Conservation (phyloP, 2,888 invertebrate genomes). For the Luperina testacea region DNA sequence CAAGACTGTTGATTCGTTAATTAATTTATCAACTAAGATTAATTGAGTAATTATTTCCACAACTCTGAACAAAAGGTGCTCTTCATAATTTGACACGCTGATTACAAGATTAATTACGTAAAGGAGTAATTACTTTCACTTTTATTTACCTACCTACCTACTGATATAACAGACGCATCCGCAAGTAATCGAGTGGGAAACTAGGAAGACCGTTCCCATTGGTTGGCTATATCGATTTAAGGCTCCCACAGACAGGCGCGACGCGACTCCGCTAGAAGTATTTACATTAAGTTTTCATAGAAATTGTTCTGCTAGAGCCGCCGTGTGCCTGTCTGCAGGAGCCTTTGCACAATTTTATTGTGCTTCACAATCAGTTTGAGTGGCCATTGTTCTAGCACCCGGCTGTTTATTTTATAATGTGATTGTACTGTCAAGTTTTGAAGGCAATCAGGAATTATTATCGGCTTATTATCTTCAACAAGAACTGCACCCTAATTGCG, state of each 20-base stretch:
- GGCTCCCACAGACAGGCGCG: background rate
- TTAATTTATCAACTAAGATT: background rate
- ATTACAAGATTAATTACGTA: slow-evolving; percentile 33
- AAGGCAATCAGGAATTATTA: slow-evolving; percentile 7
- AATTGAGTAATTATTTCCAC: slow-evolving; percentile 10
- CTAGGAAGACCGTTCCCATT: slow-evolving; percentile 35
- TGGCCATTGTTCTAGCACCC: slow-evolving; percentile 57
- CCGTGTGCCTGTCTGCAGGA: background rate
- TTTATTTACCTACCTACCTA: slow-evolving; percentile 13
- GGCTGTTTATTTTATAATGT: slow-evolving; percentile 22
- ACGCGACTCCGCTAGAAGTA: background rate
- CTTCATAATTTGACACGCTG: slow-evolving; percentile 10
- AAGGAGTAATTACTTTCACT: slow-evolving; percentile 44
- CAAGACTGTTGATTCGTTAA: background rate
- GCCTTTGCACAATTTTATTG: slow-evolving; percentile 42
- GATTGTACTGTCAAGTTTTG: slow-evolving; percentile 10
- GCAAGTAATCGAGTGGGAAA: slow-evolving; percentile 2
- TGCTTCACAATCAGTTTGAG: slow-evolving; percentile 49
- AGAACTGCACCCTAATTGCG: too few relatives aligned
- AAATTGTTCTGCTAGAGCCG: background rate
- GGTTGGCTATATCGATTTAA: slow-evolving; percentile 32
- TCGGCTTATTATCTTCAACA: too few relatives aligned
- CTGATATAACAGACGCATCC: slow-evolving; percentile 15
- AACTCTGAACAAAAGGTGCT: slow-evolving; percentile 24
- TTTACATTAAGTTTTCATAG: background rate